Evolutionary conservation across 2,113 vertebrate species (phyloP).

Genomic region (Jaculus jaculus): DNA sequence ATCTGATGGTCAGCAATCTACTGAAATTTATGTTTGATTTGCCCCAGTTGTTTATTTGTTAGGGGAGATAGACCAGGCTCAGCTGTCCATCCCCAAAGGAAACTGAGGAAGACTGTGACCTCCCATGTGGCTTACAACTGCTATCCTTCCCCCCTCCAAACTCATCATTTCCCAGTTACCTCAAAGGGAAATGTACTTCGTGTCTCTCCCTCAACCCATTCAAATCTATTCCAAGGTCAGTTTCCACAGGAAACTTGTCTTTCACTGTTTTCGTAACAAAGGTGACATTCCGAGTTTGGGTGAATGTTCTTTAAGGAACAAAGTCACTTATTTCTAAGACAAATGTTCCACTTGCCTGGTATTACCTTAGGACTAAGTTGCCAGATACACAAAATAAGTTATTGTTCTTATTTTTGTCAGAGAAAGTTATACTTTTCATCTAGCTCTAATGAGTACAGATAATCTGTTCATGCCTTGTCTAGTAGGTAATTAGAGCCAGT

Average conservation of each 20-base stretch:
- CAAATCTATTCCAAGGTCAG: constrained; percentile 3
- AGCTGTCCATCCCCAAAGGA: not conserved
- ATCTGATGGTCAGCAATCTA: not conserved
- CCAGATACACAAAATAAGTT: constrained; percentile 8
- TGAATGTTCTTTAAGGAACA: not conserved
- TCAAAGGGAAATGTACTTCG: not conserved
- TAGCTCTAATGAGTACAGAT: not conserved
- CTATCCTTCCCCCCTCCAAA: not conserved
- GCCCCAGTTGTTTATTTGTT: not conserved
- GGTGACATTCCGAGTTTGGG: not conserved
- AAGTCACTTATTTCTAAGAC: constrained; percentile 13
- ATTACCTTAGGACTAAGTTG: not conserved
- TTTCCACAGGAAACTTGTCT: not conserved
- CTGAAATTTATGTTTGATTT: not conserved
- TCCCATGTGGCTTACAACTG: not conserved
- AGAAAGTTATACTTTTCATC: not conserved
- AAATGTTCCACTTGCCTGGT: not conserved
- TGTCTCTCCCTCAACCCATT: not conserved
- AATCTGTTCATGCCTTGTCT: not conserved
- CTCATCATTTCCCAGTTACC: not conserved
- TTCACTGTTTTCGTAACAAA: not conserved
- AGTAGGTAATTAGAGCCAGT: not conserved
- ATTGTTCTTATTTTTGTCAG: not conserved
- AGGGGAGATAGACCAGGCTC: not conserved
- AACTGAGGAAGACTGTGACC: not conserved